phyloP scores from a whole-genome alignment of 2,888 invertebrate genomes.

The Phengaris arion region DNA sequence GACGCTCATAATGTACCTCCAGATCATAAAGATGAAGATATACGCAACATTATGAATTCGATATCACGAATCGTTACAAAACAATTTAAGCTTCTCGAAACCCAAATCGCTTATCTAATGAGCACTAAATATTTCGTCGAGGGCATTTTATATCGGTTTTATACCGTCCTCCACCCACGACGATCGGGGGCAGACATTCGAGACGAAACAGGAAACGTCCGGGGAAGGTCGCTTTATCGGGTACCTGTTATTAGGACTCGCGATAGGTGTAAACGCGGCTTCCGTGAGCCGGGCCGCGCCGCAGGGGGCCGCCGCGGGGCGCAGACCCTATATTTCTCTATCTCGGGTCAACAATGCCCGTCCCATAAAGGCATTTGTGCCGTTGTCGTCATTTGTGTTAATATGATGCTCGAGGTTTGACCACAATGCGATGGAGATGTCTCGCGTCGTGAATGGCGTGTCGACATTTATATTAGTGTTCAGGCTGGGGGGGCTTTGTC shows the following conservation, averaged over 20 bases:
- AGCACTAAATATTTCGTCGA: slow-evolving; percentile 78
- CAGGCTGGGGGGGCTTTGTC: slow-evolving; percentile 71
- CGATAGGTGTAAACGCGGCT: slow-evolving; percentile 76
- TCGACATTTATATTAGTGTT: slow-evolving; percentile 74
- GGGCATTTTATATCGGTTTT: slow-evolving; percentile 75
- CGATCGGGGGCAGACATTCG: slow-evolving; percentile 64
- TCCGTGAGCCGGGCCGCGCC: slow-evolving; percentile 71
- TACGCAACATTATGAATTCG: slow-evolving; percentile 43
- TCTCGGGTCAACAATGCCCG: slow-evolving; percentile 68
- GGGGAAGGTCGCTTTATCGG: slow-evolving; percentile 71
- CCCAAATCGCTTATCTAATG: slow-evolving; percentile 78
- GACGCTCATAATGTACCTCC: slow-evolving; percentile 15
- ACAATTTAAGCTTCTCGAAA: slow-evolving; percentile 73
- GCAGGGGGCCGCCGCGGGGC: slow-evolving; percentile 68
- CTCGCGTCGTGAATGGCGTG: slow-evolving; percentile 71
- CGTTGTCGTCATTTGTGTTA: slow-evolving; percentile 78
- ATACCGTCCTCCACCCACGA: slow-evolving; percentile 77
- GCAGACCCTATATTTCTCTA: slow-evolving; percentile 73
- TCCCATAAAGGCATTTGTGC: slow-evolving; percentile 68
- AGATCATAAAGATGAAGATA: slow-evolving; percentile 39
- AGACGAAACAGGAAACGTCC: slow-evolving; percentile 76
- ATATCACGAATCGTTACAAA: slow-evolving; percentile 60
- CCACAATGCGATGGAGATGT: slow-evolving; percentile 75
- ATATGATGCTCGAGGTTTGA: slow-evolving; percentile 77
- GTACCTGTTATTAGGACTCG: slow-evolving; percentile 76